These are phyloP conservation scores for Drosophila murphyi DNA, from an alignment of 1,140 invertebrate genomes.

Conservation along the genomic window DNA sequence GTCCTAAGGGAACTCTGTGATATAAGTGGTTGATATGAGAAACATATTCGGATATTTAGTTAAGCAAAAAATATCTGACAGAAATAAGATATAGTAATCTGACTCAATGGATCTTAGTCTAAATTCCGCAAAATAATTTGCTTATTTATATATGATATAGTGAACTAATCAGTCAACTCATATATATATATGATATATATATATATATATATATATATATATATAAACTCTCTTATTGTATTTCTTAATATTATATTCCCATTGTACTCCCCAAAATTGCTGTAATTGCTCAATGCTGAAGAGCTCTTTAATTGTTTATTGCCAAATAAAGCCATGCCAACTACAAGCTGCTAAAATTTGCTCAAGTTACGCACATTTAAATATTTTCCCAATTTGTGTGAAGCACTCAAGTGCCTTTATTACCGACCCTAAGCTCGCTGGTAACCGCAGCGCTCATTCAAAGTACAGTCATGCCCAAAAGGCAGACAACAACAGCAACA, in stretches of 20 bases:
- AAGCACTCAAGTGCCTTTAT: slow-evolving; percentile 17
- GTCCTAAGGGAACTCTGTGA: too few relatives aligned
- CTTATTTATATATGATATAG: too few relatives aligned
- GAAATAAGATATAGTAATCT: too few relatives aligned
- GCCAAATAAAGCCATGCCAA: neutral
- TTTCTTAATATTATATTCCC: too few relatives aligned
- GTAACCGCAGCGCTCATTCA: slow-evolving; percentile 15
- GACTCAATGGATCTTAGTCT: too few relatives aligned
- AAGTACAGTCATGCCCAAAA: slow-evolving; percentile 41
- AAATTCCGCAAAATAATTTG: too few relatives aligned
- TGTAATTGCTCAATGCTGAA: neutral
- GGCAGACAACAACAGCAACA: neutral
- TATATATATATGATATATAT: too few relatives aligned
- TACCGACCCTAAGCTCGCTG: slow-evolving; percentile 17
- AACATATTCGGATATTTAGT: too few relatives aligned
- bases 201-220: too few relatives aligned
- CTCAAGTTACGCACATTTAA: neutral
- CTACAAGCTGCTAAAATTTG: neutral
- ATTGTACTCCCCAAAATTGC: neutral
- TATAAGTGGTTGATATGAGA: too few relatives aligned
- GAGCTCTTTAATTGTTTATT: slow-evolving; percentile 3
- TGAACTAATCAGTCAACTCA: neutral
- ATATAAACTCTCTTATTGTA: too few relatives aligned
- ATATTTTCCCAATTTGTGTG: slow-evolving; percentile 6
- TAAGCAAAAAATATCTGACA: too few relatives aligned